Conservation (phyloP, 92 coral and sea anemone genomes). For the Paragorgia papillata region DNA sequence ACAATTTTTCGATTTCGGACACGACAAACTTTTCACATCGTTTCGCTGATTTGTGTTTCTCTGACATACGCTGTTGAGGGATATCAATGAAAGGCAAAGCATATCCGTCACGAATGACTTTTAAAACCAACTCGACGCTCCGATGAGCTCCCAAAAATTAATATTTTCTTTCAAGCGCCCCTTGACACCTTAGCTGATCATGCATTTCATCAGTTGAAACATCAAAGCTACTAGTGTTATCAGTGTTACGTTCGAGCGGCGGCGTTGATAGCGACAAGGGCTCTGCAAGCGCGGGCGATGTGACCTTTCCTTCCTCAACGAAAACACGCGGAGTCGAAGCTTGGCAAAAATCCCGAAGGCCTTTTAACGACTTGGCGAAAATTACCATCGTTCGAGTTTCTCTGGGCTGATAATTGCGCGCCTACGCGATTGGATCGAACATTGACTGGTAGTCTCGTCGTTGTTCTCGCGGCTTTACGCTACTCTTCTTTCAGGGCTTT, state of each 20-base stretch:
- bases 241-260: too few species aligned
- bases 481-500: too few species aligned
- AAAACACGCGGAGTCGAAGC: conserved; percentile 20
- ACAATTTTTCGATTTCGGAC: not conserved
- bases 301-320: conserved; percentile 49
- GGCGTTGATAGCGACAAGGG: not conserved
- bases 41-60: conserved; percentile 13
- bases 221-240: too few species aligned
- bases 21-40: not conserved
- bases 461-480: not conserved
- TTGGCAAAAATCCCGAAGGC: not conserved
- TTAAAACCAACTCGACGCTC: conserved; percentile 25
- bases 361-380: not conserved
- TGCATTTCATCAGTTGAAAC: too few species aligned
- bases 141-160: conserved; percentile 19
- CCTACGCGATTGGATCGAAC: too few species aligned
- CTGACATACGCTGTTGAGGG: too few species aligned
- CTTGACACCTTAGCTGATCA: not conserved
- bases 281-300: conserved; percentile 28
- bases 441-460: too few species aligned
- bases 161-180: conserved; percentile 17
- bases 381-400: too few species aligned
- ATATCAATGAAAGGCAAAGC: too few species aligned
- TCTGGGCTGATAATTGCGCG: too few species aligned
- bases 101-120: too few species aligned